phyloP scores from a whole-genome alignment of 2,797 vertebrate genomes.

The Argentina silus region DNA sequence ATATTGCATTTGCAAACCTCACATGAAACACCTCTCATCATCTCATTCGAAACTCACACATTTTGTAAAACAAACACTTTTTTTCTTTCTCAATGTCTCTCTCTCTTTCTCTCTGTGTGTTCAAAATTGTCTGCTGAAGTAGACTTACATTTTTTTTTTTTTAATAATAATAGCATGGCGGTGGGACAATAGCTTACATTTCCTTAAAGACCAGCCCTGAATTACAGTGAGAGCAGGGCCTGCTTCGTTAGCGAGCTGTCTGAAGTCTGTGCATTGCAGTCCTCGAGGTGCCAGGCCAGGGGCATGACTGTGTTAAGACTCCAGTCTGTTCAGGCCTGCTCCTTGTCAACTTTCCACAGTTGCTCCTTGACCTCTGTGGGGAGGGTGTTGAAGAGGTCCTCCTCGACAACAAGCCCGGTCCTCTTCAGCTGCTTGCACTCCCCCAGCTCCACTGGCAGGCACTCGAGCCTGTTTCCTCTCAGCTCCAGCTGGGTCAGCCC shows the following conservation, averaged over 20 bases:
- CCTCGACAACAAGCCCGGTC: slow-evolving; percentile 92
- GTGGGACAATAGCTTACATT: neutral
- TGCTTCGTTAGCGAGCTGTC: neutral
- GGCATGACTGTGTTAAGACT: neutral
- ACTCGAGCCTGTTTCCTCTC: slow-evolving; percentile 93
- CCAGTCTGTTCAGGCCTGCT: slow-evolving; percentile 81
- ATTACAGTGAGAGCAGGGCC: neutral
- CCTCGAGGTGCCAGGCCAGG: neutral
- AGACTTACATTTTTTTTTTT: too few relatives aligned
- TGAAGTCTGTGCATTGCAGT: neutral
- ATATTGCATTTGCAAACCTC: neutral
- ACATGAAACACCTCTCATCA: slow-evolving; percentile 5
- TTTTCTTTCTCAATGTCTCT: neutral
- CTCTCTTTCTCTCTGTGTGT: neutral
- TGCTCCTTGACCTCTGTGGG: slow-evolving; percentile 94
- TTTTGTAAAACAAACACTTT: slow-evolving; percentile 8
- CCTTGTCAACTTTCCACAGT: slow-evolving; percentile 94
- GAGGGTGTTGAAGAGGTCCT: slow-evolving; percentile 94
- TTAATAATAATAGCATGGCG: neutral
- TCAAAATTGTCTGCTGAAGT: slow-evolving; percentile 4
- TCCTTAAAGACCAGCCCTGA: neutral
- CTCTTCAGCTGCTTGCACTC: slow-evolving; percentile 93
- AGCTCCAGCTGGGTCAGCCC: slow-evolving; percentile 94
- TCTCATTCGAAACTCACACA: slow-evolving; percentile 6
- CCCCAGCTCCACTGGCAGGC: slow-evolving; percentile 95